Evolutionary conservation across 2,797 vertebrate species (phyloP), one percentile per base, ranked within the genome.

Genomic region (Eulemur albifrons): DNA sequence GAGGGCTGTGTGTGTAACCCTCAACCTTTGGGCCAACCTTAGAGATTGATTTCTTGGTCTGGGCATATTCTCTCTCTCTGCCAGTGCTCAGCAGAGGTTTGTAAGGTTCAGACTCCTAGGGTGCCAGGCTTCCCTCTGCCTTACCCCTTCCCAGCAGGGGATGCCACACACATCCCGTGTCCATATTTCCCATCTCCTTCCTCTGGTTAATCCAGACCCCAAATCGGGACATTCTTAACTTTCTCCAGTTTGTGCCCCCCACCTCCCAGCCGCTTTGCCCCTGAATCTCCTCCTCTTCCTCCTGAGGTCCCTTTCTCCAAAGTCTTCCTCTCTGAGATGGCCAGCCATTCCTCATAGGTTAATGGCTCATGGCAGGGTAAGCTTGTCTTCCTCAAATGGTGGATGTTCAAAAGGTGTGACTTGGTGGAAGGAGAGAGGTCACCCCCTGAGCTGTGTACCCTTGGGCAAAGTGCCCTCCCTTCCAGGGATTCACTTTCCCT

Each of bases 401-500:
- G 45, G 43, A 23, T n/a, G 27, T 65, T 80, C 54, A 52, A 70
- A 90, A 88, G 48, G 21, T 38, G 5, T 70, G 43, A 93, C 21
- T 48, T 59, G 17, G 20, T 73, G 48, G 76, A 92, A 87, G 76
- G 67, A 72, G 81, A 82, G 61, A 90, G 76, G 65, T 81, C 2
- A 0, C 45, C 17, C 32, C 17, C 38, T 69, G 32, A 59, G 12
- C 69, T 38, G 12, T 13, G 14, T 25, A 52, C 81, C 69, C 59
- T 43, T 35, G 38, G 65, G 50, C 40, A 43, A 43, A 88, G 76
- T 61, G 50, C 80, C 30, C 54, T 81, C 90, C 79, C 94, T 88
- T 80, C 81, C 96, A 83, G 77, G 80, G 82, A 80, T 48, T 96
- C 48, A 0, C 21, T 81, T 92, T 90, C 59, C 65, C 94, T 25